Base-by-base conservation (phyloP, 2,888 invertebrate species). In the Ophion ellenae region DNA sequence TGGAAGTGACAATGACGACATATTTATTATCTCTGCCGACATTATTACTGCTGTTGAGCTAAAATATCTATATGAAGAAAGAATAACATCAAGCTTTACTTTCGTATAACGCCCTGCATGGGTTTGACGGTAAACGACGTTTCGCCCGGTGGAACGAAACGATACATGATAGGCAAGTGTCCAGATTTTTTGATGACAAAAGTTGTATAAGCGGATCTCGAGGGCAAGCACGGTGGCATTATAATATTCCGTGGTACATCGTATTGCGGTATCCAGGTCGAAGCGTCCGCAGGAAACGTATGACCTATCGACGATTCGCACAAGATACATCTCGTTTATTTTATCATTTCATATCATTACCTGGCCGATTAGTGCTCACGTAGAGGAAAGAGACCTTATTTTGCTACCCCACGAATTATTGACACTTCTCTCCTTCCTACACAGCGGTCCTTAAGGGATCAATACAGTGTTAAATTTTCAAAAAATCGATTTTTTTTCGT, bases 101-200 rank as follows among this genome's bases (percentile, higher is more conserved):
- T 86, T 80, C 90, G 76, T 78, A 95, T 93, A 57, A 94, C 86
- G 53, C 95, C 95, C 76, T 94, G 88, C 93, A 93, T 93, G 2
- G 95, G 95, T 86, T 94, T 95, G 47, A 95, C 90, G 10, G 89
- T 86, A 81, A 94, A 94, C 73, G 93, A 92, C 28, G 94, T 93
- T 57, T 90, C 90, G 28, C 89, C 87, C 0, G 95, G 95, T 5
- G 95, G 91, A 61, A 94, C 74, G 82, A 95, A 94, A 87, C 92
- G 92, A 87, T 94, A 95, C 88, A 94, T 92, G 20, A 95, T 90
- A 5, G 95, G 94, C 47, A 94, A 87, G 85, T 93, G 92, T 28
- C 94, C 94, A 24, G 89, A 90, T 75, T 92, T 91, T 87, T 90
- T 92, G 28, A 95, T 91, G 20, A 92, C 63, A 73, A 95, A 94